These are phyloP conservation scores for Epizoanthus ramosus DNA, from an alignment of 92 coral and sea anemone genomes.

Conservation along the genomic window DNA sequence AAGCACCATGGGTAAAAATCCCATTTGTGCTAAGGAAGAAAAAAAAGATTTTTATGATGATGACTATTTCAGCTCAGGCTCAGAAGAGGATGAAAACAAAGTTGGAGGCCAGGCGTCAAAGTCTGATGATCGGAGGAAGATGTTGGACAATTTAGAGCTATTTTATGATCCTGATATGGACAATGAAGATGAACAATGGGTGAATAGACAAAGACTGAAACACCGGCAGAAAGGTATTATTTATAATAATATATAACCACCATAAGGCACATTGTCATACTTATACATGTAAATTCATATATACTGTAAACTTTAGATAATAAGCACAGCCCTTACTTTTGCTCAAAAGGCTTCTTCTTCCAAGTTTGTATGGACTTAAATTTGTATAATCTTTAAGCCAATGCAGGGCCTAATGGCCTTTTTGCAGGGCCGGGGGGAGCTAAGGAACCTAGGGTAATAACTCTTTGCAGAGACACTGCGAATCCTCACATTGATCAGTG, in stretches of 20 bases:
- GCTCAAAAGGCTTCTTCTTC: too few relatives aligned
- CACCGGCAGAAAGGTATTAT: slow-evolving; percentile 66
- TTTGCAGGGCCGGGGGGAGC: too few relatives aligned
- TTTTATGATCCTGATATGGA: slow-evolving; percentile 98
- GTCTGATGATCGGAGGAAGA: slow-evolving; percentile 81
- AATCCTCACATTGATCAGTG: too few relatives aligned
- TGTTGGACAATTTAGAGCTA: slow-evolving; percentile 80
- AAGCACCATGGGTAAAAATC: background rate
- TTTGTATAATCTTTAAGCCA: too few relatives aligned
- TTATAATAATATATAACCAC: background rate
- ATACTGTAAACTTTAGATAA: too few relatives aligned
- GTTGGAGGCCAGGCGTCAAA: slow-evolving; percentile 94
- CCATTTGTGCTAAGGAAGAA: slow-evolving; percentile 1
- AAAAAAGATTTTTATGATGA: slow-evolving; percentile 68
- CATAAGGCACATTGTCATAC: too few relatives aligned
- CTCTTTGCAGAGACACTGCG: too few relatives aligned
- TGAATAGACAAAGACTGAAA: slow-evolving; percentile 70
- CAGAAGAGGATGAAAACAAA: slow-evolving; percentile 83
- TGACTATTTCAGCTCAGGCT: slow-evolving; percentile 96
- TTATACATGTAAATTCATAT: too few relatives aligned
- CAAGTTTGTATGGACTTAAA: too few relatives aligned
- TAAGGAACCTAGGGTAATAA: too few relatives aligned
- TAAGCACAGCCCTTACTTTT: too few relatives aligned
- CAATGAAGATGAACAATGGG: slow-evolving; percentile 95
- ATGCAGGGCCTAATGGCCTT: too few relatives aligned